Conservation (phyloP, 92 coral and sea anemone genomes). For the Muricea muricata region DNA sequence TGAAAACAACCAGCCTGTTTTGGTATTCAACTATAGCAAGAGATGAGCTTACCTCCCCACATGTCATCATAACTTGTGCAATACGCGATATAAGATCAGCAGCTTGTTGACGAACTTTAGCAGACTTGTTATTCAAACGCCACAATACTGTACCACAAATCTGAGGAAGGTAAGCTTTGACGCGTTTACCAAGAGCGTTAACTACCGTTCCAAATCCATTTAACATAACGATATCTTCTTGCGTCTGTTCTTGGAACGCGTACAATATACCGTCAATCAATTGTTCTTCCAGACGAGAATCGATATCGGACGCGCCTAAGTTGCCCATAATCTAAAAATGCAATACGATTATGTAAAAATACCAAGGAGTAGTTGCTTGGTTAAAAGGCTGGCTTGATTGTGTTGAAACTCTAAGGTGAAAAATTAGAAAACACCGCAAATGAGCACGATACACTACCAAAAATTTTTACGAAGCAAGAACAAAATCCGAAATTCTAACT, state of each 20-base stretch:
- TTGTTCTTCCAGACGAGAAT: slow-evolving; percentile 96
- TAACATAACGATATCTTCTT: slow-evolving; percentile 98
- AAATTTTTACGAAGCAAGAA: no score
- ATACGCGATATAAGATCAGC: slow-evolving; percentile 98
- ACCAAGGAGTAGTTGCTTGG: background rate
- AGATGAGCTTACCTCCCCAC: slow-evolving; percentile 89
- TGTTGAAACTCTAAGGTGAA: no score
- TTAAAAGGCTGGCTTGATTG: no score
- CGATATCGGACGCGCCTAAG: slow-evolving; percentile 97
- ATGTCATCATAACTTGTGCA: slow-evolving; percentile 99
- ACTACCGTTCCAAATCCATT: slow-evolving; percentile 99
- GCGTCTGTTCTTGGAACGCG: slow-evolving; percentile 99
- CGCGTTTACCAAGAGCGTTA: slow-evolving; percentile 96
- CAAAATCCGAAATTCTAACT: no score
- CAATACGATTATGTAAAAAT: background rate
- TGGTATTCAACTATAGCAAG: no score
- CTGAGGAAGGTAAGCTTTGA: slow-evolving; percentile 98
- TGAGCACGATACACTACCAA: no score
- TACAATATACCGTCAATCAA: slow-evolving; percentile 97
- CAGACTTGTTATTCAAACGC: slow-evolving; percentile 98
- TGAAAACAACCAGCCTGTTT: no score
- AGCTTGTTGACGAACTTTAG: slow-evolving; percentile 98
- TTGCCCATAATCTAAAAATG: slow-evolving; percentile 91
- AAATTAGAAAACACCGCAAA: no score
- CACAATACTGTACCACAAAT: slow-evolving; percentile 99